A percentile compares a stretch with the other conserved stretches of the same genome.
Evolutionary conservation across 2,113 vertebrate genomes (phyloP).

Genomic region (Poeciliopsis retropinna): DNA sequence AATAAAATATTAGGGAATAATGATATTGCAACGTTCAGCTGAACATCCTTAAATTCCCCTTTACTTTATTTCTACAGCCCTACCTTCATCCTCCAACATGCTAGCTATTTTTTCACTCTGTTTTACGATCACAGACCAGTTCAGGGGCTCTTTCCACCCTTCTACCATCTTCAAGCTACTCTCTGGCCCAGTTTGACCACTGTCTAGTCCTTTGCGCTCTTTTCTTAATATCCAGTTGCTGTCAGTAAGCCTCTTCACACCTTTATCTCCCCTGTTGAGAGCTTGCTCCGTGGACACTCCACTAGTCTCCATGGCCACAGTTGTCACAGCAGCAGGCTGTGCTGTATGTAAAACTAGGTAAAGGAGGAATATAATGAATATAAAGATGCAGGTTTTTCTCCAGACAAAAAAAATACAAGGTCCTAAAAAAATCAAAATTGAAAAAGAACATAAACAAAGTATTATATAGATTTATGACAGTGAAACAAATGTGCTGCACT

Average conservation of each 20-base stretch:
- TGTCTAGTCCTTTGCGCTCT: conserved; percentile 6
- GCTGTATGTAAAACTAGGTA: conserved; percentile 60
- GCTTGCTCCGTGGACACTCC: conserved; percentile 39
- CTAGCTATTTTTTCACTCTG: not conserved
- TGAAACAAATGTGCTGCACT: not conserved
- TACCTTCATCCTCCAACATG: not conserved
- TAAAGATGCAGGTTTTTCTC: conserved; percentile 22
- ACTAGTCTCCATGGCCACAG: conserved; percentile 76
- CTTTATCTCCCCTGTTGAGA: conserved; percentile 39
- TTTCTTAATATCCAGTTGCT: conserved; percentile 23
- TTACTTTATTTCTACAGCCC: no score
- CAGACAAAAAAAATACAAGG: no score
- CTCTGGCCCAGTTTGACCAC: conserved; percentile 16
- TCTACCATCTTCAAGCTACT: not conserved
- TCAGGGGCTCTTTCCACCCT: not conserved
- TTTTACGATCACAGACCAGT: conserved; percentile 9
- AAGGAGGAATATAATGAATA: conserved; percentile 54
- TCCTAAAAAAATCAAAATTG: no score
- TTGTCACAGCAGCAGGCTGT: conserved; percentile 71
- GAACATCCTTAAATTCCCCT: not conserved
- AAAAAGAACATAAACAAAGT: not conserved
- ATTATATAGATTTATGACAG: not conserved
- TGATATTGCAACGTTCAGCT: not conserved
- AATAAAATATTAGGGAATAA: no score
- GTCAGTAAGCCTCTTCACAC: conserved; percentile 18